Evolutionary conservation across 2,113 vertebrate genomes (phyloP).

Genomic region (Ptychochromis oligacanthus): DNA sequence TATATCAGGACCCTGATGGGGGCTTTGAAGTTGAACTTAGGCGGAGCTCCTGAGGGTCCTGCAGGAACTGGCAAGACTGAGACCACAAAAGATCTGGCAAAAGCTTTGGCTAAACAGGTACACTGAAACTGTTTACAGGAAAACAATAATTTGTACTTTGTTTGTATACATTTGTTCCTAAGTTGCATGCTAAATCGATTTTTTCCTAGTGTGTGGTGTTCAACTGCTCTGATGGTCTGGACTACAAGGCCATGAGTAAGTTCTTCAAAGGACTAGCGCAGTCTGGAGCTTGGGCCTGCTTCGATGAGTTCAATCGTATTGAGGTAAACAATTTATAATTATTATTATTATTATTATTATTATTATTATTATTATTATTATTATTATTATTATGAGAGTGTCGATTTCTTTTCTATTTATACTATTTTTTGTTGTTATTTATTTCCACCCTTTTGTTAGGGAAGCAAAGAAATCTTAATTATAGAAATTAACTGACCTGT

Average conservation of each 20-base stretch:
- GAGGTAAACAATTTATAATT: too few species aligned
- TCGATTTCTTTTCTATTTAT: neutral
- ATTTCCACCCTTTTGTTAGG: too few species aligned
- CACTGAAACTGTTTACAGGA: neutral
- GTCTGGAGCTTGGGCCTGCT: slow-evolving; percentile 94
- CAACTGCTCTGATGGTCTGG: slow-evolving; percentile 94
- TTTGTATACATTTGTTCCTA: neutral
- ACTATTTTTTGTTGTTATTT: neutral
- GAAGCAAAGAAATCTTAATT: too few species aligned
- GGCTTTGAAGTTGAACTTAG: slow-evolving; percentile 91
- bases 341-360: too few species aligned
- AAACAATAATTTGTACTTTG: neutral
- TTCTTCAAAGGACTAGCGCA: slow-evolving; percentile 96
- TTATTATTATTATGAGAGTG: too few species aligned
- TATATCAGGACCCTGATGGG: slow-evolving; percentile 90
- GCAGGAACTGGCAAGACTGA: slow-evolving; percentile 98
- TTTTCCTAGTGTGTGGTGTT: slow-evolving; percentile 91
- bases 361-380: too few species aligned
- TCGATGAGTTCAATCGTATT: slow-evolving; percentile 96
- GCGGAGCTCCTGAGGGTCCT: slow-evolving; percentile 94
- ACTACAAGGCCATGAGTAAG: slow-evolving; percentile 97
- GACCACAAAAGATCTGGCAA: slow-evolving; percentile 95
- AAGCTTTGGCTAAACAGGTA: slow-evolving; percentile 95
- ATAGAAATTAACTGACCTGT: too few species aligned
- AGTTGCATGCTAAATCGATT: neutral